These are phyloP conservation scores for Ammodramus savannarum DNA, from an alignment of 2,113 vertebrate species.

Conservation along the genomic window DNA sequence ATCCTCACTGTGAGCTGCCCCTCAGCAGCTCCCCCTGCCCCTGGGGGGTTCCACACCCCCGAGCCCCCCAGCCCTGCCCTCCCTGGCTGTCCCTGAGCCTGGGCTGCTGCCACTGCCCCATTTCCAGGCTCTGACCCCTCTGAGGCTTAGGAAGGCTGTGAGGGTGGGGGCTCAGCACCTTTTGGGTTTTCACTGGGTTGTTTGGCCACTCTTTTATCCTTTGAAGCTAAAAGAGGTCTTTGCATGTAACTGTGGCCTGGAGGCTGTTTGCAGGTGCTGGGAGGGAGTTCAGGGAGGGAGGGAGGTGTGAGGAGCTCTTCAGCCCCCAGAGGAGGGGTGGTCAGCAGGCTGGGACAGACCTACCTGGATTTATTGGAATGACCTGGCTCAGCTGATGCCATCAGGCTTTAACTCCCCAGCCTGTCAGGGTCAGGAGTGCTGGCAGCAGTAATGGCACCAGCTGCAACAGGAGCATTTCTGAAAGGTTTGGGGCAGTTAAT, in stretches of 20 bases:
- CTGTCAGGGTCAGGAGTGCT: background rate
- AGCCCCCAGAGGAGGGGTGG: background rate
- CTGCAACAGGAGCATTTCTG: background rate
- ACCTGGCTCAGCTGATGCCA: background rate
- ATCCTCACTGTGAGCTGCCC: slow-evolving; percentile 77
- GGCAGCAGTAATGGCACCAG: background rate
- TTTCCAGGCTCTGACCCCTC: background rate
- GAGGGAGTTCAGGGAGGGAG: background rate
- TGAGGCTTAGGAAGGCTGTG: fast-evolving
- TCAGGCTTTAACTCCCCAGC: background rate
- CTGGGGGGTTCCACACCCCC: slow-evolving; percentile 63
- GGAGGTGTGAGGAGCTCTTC: background rate
- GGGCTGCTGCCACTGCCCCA: no score
- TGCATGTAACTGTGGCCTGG: background rate
- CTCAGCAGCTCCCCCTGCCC: background rate
- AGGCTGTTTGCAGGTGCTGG: background rate
- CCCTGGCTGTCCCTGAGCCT: no score
- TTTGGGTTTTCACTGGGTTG: background rate
- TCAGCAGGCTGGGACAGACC: background rate
- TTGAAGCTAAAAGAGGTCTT: background rate
- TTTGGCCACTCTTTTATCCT: background rate
- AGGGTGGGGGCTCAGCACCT: background rate
- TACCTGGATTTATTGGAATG: background rate
- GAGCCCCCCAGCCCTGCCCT: slow-evolving; percentile 44
- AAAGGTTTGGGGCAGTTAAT: background rate